A percentile compares a stretch with the other conserved stretches of the same genome.
Evolutionary conservation across 2,888 invertebrate species (phyloP).

Genomic region (Lydus trimaculatus): DNA sequence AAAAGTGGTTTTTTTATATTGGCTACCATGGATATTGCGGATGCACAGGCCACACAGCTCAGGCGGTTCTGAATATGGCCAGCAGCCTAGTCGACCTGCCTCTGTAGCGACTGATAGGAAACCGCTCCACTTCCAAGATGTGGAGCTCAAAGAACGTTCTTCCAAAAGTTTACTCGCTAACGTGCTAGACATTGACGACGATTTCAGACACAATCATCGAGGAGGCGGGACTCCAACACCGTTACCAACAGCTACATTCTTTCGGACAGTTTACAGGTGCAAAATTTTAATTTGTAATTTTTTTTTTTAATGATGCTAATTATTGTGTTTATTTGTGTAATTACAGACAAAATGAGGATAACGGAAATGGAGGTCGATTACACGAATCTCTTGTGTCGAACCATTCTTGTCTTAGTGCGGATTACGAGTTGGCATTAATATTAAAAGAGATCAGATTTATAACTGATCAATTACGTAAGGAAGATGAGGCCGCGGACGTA

Average conservation of each 20-base stretch:
- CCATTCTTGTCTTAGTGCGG: conserved; percentile 89
- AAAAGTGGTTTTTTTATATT: conserved; percentile 91
- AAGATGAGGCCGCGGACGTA: conserved; percentile 92
- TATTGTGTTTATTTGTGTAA: conserved; percentile 9
- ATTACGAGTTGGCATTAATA: conserved; percentile 93
- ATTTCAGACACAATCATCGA: conserved; percentile 84
- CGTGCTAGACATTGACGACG: conserved; percentile 97
- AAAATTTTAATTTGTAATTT: conserved; percentile 17
- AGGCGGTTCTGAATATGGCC: conserved; percentile 44
- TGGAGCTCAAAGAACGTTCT: conserved; percentile 68
- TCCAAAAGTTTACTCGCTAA: conserved; percentile 96
- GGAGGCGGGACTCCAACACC: conserved; percentile 67
- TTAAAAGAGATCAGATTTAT: conserved; percentile 94
- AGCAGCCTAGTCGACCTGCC: conserved; percentile 68
- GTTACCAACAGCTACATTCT: conserved; percentile 69
- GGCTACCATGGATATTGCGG: conserved; percentile 96
- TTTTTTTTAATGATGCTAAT: not conserved
- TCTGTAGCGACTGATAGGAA: conserved; percentile 59
- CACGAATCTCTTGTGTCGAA: conserved; percentile 77
- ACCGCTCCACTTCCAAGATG: conserved; percentile 58
- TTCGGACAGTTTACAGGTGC: conserved; percentile 79
- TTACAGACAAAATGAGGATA: conserved; percentile 61
- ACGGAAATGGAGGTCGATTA: conserved; percentile 71
- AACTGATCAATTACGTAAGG: conserved; percentile 92
- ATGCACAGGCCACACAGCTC: conserved; percentile 78